Conservation (phyloP, 1,140 invertebrate genomes). For the Goniozus legneri region DNA sequence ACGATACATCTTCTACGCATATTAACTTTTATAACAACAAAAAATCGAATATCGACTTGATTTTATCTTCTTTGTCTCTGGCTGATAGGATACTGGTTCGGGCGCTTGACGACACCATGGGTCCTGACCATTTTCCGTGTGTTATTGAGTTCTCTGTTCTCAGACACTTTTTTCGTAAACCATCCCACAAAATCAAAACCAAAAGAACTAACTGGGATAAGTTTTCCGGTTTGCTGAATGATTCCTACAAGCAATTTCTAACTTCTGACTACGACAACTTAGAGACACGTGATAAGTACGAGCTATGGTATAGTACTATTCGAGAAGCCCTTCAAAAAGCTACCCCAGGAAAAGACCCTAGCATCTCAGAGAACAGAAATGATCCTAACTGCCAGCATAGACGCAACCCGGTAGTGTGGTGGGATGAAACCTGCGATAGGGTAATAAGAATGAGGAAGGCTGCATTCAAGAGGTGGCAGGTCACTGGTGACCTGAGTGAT, state of each 20-base stretch:
- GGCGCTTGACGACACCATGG: not conserved
- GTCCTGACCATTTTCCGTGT: not conserved
- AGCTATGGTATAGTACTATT: not conserved
- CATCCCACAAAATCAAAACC: not conserved
- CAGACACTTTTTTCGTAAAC: not conserved
- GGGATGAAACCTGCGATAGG: not conserved
- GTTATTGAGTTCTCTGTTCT: not conserved
- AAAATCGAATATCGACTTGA: not conserved
- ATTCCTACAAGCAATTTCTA: not conserved
- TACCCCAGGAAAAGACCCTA: not conserved
- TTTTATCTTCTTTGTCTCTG: not conserved
- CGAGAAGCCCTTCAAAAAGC: not conserved
- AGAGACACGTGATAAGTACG: not conserved
- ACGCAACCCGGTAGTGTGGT: slow-evolving; percentile 1
- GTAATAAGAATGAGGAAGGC: not conserved
- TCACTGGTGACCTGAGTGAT: not conserved
- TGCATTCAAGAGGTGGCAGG: not conserved
- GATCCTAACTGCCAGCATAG: too few species aligned
- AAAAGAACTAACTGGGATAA: not conserved
- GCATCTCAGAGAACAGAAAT: not conserved
- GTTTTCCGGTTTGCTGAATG: not conserved
- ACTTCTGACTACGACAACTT: not conserved
- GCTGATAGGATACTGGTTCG: not conserved
- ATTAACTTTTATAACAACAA: not conserved
- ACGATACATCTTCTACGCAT: not conserved